These are phyloP conservation scores for Gracilinanus agilis DNA, from an alignment of 2,113 vertebrate genomes.

Conservation along the genomic window DNA sequence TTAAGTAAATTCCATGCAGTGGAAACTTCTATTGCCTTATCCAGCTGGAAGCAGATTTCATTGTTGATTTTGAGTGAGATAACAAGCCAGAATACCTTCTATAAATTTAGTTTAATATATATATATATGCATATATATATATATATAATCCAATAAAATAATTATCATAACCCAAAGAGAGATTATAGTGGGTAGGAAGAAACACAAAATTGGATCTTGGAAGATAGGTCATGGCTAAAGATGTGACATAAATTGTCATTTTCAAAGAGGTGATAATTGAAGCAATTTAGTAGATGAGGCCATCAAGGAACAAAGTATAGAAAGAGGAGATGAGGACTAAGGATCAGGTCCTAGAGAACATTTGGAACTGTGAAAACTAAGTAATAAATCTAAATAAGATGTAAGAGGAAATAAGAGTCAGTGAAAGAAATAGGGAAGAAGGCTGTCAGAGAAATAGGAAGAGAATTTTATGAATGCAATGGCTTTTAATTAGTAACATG, in stretches of 20 bases:
- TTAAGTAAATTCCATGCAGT: not conserved
- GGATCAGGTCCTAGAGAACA: not conserved
- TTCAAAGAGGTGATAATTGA: too few relatives aligned
- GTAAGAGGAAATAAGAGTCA: not conserved
- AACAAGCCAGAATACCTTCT: not conserved
- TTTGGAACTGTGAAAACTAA: not conserved
- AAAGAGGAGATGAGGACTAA: not conserved
- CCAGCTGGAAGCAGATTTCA: not conserved
- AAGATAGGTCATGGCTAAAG: not conserved
- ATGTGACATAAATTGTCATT: not conserved
- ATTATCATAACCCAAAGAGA: not conserved
- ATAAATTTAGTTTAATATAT: not conserved
- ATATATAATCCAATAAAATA: not conserved
- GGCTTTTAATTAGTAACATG: not conserved
- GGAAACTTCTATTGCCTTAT: not conserved
- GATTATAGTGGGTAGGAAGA: not conserved
- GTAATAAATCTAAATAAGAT: not conserved
- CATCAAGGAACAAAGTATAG: not conserved
- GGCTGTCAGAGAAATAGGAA: not conserved
- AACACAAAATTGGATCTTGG: not conserved
- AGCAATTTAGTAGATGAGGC: not conserved
- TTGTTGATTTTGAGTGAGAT: not conserved
- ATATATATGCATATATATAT: too few relatives aligned
- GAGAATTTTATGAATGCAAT: not conserved
- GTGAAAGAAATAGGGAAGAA: not conserved